A percentile compares a stretch with the other conserved stretches of the same genome.
phyloP scores from a whole-genome alignment of 2,113 vertebrate genomes.

The Brachyhypopomus gauderio region DNA sequence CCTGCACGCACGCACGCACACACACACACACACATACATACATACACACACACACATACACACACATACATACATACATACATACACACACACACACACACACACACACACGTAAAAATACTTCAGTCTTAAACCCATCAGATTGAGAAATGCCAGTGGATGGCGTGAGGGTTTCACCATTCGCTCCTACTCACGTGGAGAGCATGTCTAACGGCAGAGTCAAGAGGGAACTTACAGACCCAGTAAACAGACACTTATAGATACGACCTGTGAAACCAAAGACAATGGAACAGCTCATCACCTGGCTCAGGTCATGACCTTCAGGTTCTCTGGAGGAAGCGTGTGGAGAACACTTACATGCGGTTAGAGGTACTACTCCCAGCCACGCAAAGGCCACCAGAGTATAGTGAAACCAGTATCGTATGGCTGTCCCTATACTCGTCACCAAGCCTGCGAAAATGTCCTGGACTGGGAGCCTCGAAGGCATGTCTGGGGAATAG shows the following conservation, averaged over 20 bases:
- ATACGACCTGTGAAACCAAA: constrained; percentile 83
- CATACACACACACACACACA: constrained; percentile 18
- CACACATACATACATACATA: constrained; percentile 25
- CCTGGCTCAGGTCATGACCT: background rate
- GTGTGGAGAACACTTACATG: constrained; percentile 82
- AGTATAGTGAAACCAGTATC: constrained; percentile 99
- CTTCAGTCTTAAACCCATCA: background rate
- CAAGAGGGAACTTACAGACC: constrained; percentile 97
- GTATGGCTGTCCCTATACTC: constrained; percentile 97
- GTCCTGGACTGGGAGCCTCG: constrained; percentile 97
- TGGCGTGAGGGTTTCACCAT: constrained; percentile 1
- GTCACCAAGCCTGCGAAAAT: constrained; percentile 97
- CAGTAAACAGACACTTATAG: constrained; percentile 99
- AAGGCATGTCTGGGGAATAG: constrained; percentile 99
- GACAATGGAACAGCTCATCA: background rate
- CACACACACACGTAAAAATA: constrained; percentile 16
- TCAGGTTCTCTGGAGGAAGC: background rate
- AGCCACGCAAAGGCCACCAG: constrained; percentile 99
- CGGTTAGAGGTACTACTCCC: constrained; percentile 98
- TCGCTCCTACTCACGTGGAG: constrained; percentile 86
- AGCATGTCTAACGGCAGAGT: constrained; percentile 96
- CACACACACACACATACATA: no score
- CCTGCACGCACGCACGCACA: constrained; percentile 67
- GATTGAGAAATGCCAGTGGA: background rate
- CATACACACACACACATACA: constrained; percentile 25